These are phyloP conservation scores for Penelope pileata DNA, from an alignment of 2,113 vertebrate genomes.

Conservation along the genomic window DNA sequence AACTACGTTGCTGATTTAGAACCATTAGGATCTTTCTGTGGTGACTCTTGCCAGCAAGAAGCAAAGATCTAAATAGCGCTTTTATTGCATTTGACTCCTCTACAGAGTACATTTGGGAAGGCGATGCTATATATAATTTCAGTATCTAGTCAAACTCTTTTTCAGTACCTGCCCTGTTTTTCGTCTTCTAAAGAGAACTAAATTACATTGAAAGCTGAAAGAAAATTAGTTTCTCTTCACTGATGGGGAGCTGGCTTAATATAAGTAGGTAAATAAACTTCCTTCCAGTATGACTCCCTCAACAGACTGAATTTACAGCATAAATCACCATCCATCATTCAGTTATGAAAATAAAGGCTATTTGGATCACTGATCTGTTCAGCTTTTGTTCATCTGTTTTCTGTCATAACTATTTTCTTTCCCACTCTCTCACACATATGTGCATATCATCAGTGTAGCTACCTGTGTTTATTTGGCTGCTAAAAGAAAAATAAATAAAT, in stretches of 20 bases:
- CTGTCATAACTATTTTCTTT: neutral
- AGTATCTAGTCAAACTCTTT: neutral
- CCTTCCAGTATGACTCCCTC: neutral
- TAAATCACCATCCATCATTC: neutral
- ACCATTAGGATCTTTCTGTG: neutral
- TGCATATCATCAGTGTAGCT: accelerated
- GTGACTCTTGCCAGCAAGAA: slow-evolving; percentile 7
- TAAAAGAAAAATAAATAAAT: neutral
- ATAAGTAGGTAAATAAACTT: neutral
- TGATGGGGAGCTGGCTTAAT: neutral
- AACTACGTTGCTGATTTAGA: neutral
- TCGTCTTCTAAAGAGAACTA: neutral
- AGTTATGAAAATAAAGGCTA: neutral
- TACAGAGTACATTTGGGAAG: neutral
- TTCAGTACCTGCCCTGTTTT: neutral
- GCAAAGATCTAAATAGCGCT: neutral
- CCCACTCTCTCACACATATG: neutral
- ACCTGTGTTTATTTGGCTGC: neutral
- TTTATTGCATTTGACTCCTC: neutral
- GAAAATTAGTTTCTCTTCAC: neutral
- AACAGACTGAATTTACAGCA: neutral
- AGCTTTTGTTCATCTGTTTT: neutral
- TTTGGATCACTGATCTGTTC: neutral
- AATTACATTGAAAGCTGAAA: neutral
- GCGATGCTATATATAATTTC: neutral